Conservation (phyloP, 1,140 invertebrate species). For the Rhizoglyphus robini region DNA sequence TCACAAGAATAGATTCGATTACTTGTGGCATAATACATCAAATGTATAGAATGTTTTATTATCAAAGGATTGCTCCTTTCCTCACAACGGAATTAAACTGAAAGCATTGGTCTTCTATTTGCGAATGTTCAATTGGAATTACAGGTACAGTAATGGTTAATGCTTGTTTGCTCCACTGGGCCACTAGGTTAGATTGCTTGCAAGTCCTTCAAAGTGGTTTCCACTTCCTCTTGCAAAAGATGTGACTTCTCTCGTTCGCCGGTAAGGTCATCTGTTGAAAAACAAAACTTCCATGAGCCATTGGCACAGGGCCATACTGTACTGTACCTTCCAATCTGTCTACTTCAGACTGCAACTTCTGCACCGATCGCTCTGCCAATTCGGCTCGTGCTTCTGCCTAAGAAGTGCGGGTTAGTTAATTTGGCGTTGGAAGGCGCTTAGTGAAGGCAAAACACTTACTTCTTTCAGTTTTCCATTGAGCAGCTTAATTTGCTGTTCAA, state of each 20-base stretch:
- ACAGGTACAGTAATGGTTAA: too few species aligned
- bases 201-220: slow-evolving; percentile 95
- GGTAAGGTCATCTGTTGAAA: slow-evolving; percentile 79
- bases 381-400: slow-evolving; percentile 99
- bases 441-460: slow-evolving; percentile 46
- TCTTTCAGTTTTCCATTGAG: slow-evolving; percentile 96
- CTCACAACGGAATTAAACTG: too few species aligned
- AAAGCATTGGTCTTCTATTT: too few species aligned
- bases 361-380: slow-evolving; percentile 95
- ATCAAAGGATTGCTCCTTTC: too few species aligned
- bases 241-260: slow-evolving; percentile 90
- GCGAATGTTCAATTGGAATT: too few species aligned
- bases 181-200: slow-evolving; percentile 78
- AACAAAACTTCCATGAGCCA: too few species aligned
- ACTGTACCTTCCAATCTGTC: slow-evolving; percentile 98
- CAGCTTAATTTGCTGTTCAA: slow-evolving; percentile 99
- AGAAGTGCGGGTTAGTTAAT: background rate
- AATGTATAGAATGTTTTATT: too few species aligned
- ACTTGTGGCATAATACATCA: too few species aligned
- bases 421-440: too few species aligned
- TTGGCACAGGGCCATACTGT: background rate
- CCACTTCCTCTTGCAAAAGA: slow-evolving; percentile 93
- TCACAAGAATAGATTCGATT: too few species aligned
- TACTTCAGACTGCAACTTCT: slow-evolving; percentile 62
- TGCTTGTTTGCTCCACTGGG: background rate